Conservation (phyloP, 1,140 invertebrate genomes). For the Saccostrea cuccullata region DNA sequence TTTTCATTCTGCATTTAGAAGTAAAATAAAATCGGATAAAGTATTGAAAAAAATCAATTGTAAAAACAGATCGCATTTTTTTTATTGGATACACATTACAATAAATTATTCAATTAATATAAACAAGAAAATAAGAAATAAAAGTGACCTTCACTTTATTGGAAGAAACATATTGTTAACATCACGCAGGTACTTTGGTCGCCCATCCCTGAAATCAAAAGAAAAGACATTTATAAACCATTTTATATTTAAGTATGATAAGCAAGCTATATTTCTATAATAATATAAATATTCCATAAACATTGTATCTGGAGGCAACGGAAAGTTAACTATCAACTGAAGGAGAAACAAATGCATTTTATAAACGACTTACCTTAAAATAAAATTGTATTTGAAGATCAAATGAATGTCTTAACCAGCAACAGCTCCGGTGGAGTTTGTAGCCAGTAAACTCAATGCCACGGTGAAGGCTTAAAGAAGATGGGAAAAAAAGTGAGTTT, state of each 20-base stretch:
- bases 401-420: background rate
- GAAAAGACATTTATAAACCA: no score
- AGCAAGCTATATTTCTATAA: no score
- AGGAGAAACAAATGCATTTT: background rate
- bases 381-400: background rate
- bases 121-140: background rate
- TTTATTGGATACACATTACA: conserved; percentile 10
- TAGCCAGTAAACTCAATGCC: background rate
- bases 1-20: no score
- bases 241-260: no score
- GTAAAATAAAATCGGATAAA: no score
- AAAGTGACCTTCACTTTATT: background rate
- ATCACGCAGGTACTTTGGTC: conserved; percentile 4
- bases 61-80: background rate
- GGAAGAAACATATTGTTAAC: conserved; percentile 19
- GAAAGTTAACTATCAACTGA: background rate
- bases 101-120: background rate
- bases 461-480: background rate
- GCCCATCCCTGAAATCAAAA: conserved; percentile 10
- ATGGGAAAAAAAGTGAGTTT: background rate
- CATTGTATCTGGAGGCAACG: background rate
- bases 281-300: no score
- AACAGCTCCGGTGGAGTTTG: conserved; percentile 11
- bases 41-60: background rate
- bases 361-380: background rate